phyloP scores from a whole-genome alignment of 2,113 vertebrate genomes.

The Leucopsar rothschildi region DNA sequence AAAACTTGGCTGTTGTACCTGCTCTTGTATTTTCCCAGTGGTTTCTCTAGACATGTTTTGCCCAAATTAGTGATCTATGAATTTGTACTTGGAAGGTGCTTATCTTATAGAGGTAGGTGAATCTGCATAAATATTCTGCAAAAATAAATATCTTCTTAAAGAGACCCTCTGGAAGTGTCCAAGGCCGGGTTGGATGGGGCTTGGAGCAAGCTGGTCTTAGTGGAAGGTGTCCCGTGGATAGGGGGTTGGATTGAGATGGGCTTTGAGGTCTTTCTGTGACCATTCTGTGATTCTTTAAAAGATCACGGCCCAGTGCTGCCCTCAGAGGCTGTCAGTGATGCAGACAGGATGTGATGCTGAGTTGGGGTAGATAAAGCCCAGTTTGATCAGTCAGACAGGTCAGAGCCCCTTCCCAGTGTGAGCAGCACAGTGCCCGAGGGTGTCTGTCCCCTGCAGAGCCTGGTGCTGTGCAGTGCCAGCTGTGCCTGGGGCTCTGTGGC shows the following conservation, averaged over 20 bases:
- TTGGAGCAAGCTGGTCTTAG: background rate
- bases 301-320: background rate
- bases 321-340: background rate
- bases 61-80: background rate
- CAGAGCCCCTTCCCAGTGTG: accelerated
- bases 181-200: background rate
- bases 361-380: background rate
- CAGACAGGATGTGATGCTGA: accelerated
- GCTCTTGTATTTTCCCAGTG: background rate
- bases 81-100: background rate
- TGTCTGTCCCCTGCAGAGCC: background rate
- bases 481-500: accelerated
- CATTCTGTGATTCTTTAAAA: background rate
- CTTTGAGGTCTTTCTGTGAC: background rate
- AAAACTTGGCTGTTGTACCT: background rate
- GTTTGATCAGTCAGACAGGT: background rate
- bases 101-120: accelerated
- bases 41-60: background rate
- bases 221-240: background rate
- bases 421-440: background rate
- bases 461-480: accelerated
- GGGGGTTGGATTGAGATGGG: background rate
- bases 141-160: background rate
- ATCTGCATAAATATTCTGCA: background rate
- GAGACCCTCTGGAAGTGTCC: background rate